phyloP scores from a whole-genome alignment of 2,113 vertebrate species.

The Cettia cetti region DNA sequence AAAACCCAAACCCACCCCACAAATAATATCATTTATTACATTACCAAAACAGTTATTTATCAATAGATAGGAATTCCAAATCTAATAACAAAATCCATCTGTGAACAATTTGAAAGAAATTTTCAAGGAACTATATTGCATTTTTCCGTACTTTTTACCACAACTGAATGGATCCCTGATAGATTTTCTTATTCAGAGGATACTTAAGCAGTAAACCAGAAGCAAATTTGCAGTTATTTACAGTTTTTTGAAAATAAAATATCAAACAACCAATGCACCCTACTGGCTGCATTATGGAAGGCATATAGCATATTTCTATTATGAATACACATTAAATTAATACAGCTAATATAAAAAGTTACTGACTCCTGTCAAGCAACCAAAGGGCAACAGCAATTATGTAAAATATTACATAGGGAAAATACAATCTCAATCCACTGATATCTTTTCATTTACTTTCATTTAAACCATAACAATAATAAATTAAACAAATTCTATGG shows the following conservation, averaged over 20 bases:
- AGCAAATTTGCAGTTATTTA: background rate
- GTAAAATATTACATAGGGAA: background rate
- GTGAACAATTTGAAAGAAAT: background rate
- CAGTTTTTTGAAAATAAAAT: background rate
- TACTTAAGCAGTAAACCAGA: background rate
- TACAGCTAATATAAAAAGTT: background rate
- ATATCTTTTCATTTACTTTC: background rate
- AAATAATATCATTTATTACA: background rate
- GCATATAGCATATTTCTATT: background rate
- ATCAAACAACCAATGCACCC: background rate
- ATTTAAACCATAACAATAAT: background rate
- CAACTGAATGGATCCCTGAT: background rate
- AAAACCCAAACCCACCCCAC: too few relatives aligned
- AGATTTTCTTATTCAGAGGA: background rate
- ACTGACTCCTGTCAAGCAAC: background rate
- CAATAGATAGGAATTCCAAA: background rate
- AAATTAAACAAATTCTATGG: background rate
- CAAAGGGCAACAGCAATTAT: background rate
- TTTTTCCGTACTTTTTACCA: background rate
- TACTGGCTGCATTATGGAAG: slow-evolving; percentile 7
- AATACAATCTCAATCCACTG: background rate
- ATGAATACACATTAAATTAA: background rate
- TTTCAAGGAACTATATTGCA: background rate
- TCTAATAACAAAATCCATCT: background rate
- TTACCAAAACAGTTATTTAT: background rate